Evolutionary conservation across 1,140 invertebrate species (phyloP).

Genomic region (Pseudomyrmex cubaensis): DNA sequence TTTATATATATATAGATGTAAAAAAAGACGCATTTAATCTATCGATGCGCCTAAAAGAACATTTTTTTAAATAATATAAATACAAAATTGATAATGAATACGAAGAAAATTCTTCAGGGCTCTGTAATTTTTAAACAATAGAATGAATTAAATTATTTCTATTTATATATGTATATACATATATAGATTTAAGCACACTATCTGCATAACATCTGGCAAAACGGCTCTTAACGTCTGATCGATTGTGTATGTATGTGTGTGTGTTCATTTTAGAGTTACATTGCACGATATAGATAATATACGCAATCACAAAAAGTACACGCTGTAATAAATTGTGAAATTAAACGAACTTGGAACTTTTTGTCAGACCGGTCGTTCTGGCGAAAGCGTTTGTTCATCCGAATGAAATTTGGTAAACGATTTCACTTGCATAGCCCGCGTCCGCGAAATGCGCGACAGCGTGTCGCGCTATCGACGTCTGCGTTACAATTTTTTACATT

Average conservation of each 20-base stretch:
- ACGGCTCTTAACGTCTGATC: too few species aligned
- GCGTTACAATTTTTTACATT: conserved; percentile 69
- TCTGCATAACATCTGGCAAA: too few species aligned
- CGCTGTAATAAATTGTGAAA: conserved; percentile 48
- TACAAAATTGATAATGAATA: too few species aligned
- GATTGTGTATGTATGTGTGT: not conserved
- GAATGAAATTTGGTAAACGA: conserved; percentile 51
- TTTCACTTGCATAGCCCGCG: conserved; percentile 21
- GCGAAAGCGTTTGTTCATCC: conserved; percentile 39
- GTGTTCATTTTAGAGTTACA: conserved; percentile 8
- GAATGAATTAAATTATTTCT: too few species aligned
- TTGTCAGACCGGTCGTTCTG: conserved; percentile 6
- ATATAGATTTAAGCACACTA: too few species aligned
- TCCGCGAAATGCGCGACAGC: conserved; percentile 45
- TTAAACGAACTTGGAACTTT: conserved; percentile 46
- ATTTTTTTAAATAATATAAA: not conserved
- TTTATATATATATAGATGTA: too few species aligned
- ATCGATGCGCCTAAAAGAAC: not conserved
- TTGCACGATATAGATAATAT: conserved; percentile 13
- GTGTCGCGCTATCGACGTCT: conserved; percentile 21
- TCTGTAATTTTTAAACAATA: too few species aligned
- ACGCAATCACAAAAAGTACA: not conserved
- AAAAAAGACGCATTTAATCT: not conserved
- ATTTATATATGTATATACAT: too few species aligned
- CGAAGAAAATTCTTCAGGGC: too few species aligned